Evolutionary conservation across 2,797 vertebrate species (phyloP).

Genomic region (Rhinoraja longicauda): DNA sequence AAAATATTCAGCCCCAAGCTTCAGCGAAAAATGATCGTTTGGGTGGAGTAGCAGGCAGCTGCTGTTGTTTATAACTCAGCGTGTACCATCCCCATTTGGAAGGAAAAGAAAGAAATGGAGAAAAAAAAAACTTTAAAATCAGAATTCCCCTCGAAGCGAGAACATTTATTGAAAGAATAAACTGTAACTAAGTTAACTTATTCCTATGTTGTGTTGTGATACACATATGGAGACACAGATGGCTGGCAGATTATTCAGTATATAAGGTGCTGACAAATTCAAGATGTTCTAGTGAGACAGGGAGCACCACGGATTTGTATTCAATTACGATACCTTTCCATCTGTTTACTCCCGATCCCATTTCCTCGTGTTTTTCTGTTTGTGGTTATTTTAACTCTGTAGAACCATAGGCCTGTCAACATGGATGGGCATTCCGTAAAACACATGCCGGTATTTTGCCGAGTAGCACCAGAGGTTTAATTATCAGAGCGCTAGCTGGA

Average conservation of each 20-base stretch:
- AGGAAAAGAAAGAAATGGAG: background rate
- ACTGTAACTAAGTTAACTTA: background rate
- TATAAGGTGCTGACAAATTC: conserved; percentile 11
- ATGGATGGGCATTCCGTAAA: background rate
- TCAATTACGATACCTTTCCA: conserved; percentile 13
- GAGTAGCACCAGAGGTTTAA: too few species aligned
- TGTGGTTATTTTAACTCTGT: background rate
- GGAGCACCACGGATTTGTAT: background rate
- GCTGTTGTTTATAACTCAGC: background rate
- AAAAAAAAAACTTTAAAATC: background rate
- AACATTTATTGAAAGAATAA: conserved; percentile 11
- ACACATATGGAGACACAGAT: conserved; percentile 27
- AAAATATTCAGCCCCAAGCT: too few species aligned
- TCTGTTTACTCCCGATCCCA: background rate
- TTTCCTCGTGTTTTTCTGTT: background rate
- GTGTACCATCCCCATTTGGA: background rate
- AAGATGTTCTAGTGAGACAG: background rate
- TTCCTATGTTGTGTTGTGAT: background rate
- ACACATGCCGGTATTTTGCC: background rate
- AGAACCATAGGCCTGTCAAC: background rate
- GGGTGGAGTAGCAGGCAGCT: background rate
- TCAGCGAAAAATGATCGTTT: background rate
- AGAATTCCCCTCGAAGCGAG: background rate
- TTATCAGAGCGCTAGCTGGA: too few species aligned
- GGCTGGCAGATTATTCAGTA: background rate